Evolutionary conservation across 1,140 invertebrate species (phyloP).

Genomic region (Lasioglossum baleicum): DNA sequence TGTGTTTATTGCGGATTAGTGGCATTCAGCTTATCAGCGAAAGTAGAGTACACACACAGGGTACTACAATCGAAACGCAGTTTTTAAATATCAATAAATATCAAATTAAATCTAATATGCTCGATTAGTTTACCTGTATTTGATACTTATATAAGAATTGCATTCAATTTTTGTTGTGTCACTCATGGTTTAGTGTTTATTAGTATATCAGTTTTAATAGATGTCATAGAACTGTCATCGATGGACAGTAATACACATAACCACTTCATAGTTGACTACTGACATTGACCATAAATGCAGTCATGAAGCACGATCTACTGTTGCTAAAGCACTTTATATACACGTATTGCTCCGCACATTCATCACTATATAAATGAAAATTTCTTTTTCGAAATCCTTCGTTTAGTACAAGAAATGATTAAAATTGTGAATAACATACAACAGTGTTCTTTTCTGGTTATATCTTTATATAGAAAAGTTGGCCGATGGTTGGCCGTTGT

Average conservation of each 20-base stretch:
- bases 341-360: background rate
- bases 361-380: too few species aligned
- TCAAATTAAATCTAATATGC: background rate
- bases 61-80: background rate
- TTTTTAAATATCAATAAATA: background rate
- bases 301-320: background rate
- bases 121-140: constrained; percentile 49
- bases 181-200: constrained; percentile 60
- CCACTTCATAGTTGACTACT: constrained; percentile 50
- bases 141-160: constrained; percentile 40
- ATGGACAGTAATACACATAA: constrained; percentile 52
- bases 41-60: background rate
- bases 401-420: background rate
- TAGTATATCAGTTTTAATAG: constrained; percentile 51
- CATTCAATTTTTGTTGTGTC: constrained; percentile 52
- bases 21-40: constrained; percentile 25
- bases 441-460: background rate
- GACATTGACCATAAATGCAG: constrained; percentile 20
- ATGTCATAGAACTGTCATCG: constrained; percentile 65
- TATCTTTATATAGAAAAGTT: background rate
- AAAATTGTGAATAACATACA: background rate
- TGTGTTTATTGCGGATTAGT: background rate
- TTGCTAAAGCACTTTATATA: background rate
- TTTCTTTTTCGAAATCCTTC: background rate
- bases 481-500: background rate